phyloP scores from a whole-genome alignment of 1,140 invertebrate genomes.

The Chrysoperla carnea region DNA sequence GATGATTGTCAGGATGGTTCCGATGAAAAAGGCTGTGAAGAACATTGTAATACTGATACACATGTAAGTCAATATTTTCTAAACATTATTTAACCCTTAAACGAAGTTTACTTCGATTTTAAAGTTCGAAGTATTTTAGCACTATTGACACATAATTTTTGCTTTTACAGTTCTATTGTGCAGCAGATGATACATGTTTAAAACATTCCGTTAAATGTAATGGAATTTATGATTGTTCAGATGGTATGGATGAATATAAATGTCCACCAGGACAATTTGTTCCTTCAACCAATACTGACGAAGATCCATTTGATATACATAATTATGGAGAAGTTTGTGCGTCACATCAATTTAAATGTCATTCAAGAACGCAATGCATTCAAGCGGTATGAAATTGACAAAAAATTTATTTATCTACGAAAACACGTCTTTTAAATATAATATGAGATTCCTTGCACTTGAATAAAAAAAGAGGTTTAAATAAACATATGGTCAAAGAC shows the following conservation, averaged over 20 bases:
- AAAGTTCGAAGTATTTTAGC: no score
- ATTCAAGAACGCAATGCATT: constrained; percentile 45
- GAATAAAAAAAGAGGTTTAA: no score
- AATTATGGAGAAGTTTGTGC: no score
- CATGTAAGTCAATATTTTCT: not conserved
- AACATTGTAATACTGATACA: not conserved
- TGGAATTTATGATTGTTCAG: constrained; percentile 37
- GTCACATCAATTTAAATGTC: constrained; percentile 44
- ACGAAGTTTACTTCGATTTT: no score
- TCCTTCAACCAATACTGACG: no score
- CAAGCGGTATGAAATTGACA: constrained; percentile 14
- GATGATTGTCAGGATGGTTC: constrained; percentile 50
- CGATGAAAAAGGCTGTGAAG: constrained; percentile 35
- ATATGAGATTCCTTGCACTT: no score
- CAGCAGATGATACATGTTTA: not conserved
- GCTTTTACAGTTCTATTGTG: not conserved
- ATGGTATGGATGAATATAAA: constrained; percentile 35
- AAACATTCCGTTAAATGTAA: constrained; percentile 25
- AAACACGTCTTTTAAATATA: no score
- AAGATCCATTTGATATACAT: no score
- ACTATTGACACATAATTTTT: not conserved
- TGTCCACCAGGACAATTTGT: constrained; percentile 24
- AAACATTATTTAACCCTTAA: no score
- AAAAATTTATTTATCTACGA: no score
- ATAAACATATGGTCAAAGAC: no score